Percentiles rank a stretch among this genome's conserved stretches.
phyloP scores from a whole-genome alignment of 2,888 invertebrate genomes.

The Ommatoiulus sabulosus region DNA sequence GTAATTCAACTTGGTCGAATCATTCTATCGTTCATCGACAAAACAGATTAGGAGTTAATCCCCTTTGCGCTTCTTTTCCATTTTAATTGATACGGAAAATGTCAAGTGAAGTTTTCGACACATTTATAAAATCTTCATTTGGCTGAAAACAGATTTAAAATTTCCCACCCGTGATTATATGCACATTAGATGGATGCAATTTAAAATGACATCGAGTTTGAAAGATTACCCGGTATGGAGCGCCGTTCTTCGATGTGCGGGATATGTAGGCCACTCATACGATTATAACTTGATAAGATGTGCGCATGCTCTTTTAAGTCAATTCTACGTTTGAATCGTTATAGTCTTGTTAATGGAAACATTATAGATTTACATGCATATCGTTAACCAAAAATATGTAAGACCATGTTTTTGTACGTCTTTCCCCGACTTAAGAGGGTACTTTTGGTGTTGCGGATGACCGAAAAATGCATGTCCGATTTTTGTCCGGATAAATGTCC shows the following conservation, averaged over 20 bases:
- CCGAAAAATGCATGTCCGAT: no score
- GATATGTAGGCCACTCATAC: neutral
- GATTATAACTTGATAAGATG: neutral
- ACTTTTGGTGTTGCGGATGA: no score
- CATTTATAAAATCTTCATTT: constrained; percentile 53
- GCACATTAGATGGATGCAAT: constrained; percentile 42
- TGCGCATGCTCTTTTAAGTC: neutral
- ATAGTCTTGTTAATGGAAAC: no score
- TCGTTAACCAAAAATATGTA: no score
- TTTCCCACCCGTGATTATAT: constrained; percentile 51
- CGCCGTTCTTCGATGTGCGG: neutral
- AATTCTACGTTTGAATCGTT: neutral
- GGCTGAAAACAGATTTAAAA: constrained; percentile 49
- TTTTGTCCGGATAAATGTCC: no score
- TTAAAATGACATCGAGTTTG: neutral
- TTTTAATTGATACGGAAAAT: constrained; percentile 52
- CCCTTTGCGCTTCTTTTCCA: constrained; percentile 52
- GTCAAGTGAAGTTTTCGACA: constrained; percentile 52
- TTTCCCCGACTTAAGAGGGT: no score
- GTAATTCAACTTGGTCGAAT: constrained; percentile 50
- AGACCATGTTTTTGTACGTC: no score
- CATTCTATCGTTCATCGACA: constrained; percentile 53
- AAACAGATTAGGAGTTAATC: constrained; percentile 54
- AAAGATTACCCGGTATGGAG: neutral
- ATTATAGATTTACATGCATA: no score